Evolutionary conservation across 2,797 vertebrate genomes (phyloP), one percentile per base, ranked within the genome.

Genomic region (Cetoscarus ocellatus): DNA sequence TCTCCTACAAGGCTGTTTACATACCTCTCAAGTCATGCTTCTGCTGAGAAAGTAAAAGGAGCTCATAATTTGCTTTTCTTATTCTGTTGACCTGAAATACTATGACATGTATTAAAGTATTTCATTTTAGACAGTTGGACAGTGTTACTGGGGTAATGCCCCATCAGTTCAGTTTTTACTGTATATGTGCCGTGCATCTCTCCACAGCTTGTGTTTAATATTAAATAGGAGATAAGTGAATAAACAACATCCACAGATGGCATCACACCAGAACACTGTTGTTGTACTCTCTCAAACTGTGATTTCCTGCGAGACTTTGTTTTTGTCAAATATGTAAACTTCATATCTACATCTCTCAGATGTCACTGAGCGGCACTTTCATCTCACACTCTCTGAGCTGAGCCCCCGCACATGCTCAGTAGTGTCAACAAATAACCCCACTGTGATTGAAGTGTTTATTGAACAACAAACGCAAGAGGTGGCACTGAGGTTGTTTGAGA

Each of bases 301-400:
- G 4, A 11, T 68, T 67, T 71, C 65, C 67, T 44, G 47, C 2
- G 67, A 58, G 15, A 60, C n/a, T 42, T 60, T 75, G 64, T 34
- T 69, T 88, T 71, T 75, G 74, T 83, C 62, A 81, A 84, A 88
- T 79, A 54, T 81, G 69, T 76, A 78, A 82, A 79, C 82, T 75
- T 83, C 75, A 79, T 40, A 81, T 83, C 73, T 67, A 63, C 79
- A 81, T 81, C 79, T 59, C 66, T 84, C 77, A 80, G 77, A 84
- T 77, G 82, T 77, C 73, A 52, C 75, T 3, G 51, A 52, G 68
- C 67, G 70, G 67, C 35, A 9, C 78, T 76, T 73, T 85, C 67
- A 82, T 82, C 65, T 66, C 49, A 0, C 27, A 8, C 10, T 0
- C 42, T 67, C 45, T 15, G 8, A 80, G 71, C 68, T 0, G 10